Base-by-base conservation (phyloP, 2,797 vertebrate genomes). In the Psittacula echo region DNA sequence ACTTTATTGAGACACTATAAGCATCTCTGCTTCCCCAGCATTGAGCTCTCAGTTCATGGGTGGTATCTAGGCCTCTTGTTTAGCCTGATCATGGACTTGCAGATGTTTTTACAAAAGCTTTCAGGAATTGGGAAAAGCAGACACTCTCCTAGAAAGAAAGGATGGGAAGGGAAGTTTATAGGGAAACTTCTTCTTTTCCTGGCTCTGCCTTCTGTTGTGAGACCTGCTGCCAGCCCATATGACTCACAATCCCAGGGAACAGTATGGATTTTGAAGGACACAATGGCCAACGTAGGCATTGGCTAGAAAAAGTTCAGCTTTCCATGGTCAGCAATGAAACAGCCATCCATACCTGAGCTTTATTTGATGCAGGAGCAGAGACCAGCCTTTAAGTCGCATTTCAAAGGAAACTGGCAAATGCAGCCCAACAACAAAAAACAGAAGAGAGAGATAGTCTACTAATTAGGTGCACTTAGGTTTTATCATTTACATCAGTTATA, bases 311-410 rank as follows among this genome's bases (percentile, higher is more conserved):
- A 3, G 4, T 23, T 29, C 34, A 34, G 9, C 9, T 44, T 85
- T 32, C 27, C 21, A 13, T 39, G 12, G 6, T 16, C 32, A 47
- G 11, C 0, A 1, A 10, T 13, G 9, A 60, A 75, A n/a, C 5
- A 20, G 9, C 16, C 51, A 51, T 16, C 11, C 47, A 60, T 20
- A 27, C 23, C 13, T 37, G 8, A 29, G 17, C 27, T 64, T 48
- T 11, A 48, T 37, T 60, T 65, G 27, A 22, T 65, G 26, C 22
- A 47, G 50, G 11, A 58, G 11, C 26, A 67, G 13, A 47, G 17
- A 14, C 14, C 7, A 20, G 7, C 20, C 34, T 27, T 71, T 42
- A 50, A 74, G 21, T 11, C 60, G 64, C 8, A 41, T 58, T 80
- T 45, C 45, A 60, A 60, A 76, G 20, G 27, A 23, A 53, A 75